A percentile compares a stretch with the other conserved stretches of the same genome.
These are phyloP conservation scores for Clupea harengus DNA, from an alignment of 2,113 vertebrate genomes.

Conservation along the genomic window DNA sequence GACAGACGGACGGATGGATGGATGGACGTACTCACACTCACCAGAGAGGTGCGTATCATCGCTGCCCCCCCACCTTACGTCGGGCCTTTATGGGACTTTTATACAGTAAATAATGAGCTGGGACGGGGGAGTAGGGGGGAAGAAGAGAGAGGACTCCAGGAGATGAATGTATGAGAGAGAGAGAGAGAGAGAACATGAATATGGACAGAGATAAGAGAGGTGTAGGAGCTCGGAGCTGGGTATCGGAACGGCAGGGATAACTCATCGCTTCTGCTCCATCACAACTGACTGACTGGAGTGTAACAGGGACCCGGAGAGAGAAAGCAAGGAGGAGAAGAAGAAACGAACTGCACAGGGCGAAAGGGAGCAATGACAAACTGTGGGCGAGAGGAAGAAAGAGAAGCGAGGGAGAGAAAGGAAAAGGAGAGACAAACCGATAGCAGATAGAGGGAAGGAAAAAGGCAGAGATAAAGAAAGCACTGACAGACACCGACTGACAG, in stretches of 20 bases:
- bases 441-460: not conserved
- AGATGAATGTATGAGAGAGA: constrained; percentile 35
- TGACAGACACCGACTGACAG: not conserved
- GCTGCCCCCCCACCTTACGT: not conserved
- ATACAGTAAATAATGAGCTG: constrained; percentile 46
- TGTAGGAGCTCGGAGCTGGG: constrained; percentile 20
- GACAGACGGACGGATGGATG: not conserved
- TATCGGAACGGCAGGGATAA: constrained; percentile 35
- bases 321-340: not conserved
- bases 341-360: not conserved
- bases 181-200: constrained; percentile 40
- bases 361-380: not conserved
- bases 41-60: not conserved
- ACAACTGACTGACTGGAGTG: not conserved
- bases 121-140: not conserved
- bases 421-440: not conserved
- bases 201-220: constrained; percentile 35
- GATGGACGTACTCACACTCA: not conserved
- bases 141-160: not conserved
- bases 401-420: not conserved
- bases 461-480: not conserved
- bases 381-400: not conserved
- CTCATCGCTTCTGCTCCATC: constrained; percentile 22
- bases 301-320: not conserved
- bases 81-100: constrained; percentile 28